These are phyloP conservation scores for Amiota minor DNA, from an alignment of 2,888 invertebrate genomes.

Conservation along the genomic window DNA sequence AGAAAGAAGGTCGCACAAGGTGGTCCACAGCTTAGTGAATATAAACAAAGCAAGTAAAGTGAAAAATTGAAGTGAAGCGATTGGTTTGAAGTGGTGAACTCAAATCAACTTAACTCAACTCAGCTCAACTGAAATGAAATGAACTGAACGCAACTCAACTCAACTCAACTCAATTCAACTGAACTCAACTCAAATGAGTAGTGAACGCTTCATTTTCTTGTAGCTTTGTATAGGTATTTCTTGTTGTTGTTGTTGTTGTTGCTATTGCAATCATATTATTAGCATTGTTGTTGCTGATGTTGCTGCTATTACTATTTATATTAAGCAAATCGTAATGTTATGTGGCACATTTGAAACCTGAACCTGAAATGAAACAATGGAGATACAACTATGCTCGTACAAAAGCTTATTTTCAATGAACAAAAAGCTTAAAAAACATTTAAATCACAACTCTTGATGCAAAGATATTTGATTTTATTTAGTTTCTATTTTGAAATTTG, in stretches of 20 bases:
- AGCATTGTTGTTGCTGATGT: conserved; percentile 33
- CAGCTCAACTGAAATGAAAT: conserved; percentile 31
- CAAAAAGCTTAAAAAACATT: not conserved
- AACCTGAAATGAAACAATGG: conserved; percentile 44
- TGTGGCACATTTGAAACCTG: conserved; percentile 68
- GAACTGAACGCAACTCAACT: not conserved
- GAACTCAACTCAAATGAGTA: conserved; percentile 10
- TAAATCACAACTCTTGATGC: conserved; percentile 25
- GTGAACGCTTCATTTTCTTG: conserved; percentile 9
- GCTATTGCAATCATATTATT: conserved; percentile 30
- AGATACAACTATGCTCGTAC: too few species aligned
- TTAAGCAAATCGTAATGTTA: conserved; percentile 49
- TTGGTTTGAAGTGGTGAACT: conserved; percentile 31
- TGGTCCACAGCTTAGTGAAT: conserved; percentile 55
- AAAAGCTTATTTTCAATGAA: too few species aligned
- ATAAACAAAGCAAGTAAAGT: conserved; percentile 10
- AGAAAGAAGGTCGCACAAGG: conserved; percentile 70
- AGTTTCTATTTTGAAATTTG: not conserved
- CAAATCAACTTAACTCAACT: not conserved
- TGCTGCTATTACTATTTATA: conserved; percentile 57
- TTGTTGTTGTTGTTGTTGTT: conserved; percentile 38
- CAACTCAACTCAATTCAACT: conserved; percentile 9
- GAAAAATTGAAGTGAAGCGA: conserved; percentile 16
- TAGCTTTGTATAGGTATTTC: conserved; percentile 9
- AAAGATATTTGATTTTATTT: not conserved